These are phyloP conservation scores for Himalopsyche anomala DNA, from an alignment of 2,888 invertebrate genomes.

Conservation along the genomic window DNA sequence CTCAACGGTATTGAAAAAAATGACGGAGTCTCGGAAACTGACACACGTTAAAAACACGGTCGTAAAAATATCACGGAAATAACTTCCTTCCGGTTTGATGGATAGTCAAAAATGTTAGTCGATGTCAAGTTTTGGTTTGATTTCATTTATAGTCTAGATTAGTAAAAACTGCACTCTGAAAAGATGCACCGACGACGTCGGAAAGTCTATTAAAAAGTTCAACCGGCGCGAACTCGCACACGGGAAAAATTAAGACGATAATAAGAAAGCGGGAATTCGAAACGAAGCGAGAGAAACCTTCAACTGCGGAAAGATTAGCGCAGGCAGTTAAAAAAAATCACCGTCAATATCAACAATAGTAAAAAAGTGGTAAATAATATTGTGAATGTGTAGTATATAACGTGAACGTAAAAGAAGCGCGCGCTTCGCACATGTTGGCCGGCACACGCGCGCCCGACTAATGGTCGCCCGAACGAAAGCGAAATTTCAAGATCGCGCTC, in stretches of 20 bases:
- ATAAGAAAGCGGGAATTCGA: not conserved
- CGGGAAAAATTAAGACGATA: not conserved
- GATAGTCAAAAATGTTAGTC: not conserved
- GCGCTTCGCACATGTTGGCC: conserved; percentile 78
- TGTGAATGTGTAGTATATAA: conserved; percentile 68
- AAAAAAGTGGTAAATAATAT: conserved; percentile 44
- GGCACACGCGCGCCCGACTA: conserved; percentile 79
- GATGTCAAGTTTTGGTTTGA: not conserved
- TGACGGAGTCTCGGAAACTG: not conserved
- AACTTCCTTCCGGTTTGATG: not conserved
- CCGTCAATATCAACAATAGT: conserved; percentile 56
- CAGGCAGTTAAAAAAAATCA: not conserved
- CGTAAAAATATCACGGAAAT: conserved; percentile 19
- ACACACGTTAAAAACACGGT: not conserved
- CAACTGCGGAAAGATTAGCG: conserved; percentile 27
- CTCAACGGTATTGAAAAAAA: not conserved
- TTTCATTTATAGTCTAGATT: not conserved
- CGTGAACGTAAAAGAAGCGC: conserved; percentile 70
- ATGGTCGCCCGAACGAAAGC: conserved; percentile 81
- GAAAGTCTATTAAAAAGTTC: conserved; percentile 48
- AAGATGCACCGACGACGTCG: conserved; percentile 48
- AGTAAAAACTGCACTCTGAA: conserved; percentile 29
- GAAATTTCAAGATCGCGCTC: conserved; percentile 82
- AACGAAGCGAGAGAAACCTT: not conserved
- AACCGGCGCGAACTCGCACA: not conserved